Conservation (phyloP, 2,113 vertebrate genomes). For the Apeltes quadracus region DNA sequence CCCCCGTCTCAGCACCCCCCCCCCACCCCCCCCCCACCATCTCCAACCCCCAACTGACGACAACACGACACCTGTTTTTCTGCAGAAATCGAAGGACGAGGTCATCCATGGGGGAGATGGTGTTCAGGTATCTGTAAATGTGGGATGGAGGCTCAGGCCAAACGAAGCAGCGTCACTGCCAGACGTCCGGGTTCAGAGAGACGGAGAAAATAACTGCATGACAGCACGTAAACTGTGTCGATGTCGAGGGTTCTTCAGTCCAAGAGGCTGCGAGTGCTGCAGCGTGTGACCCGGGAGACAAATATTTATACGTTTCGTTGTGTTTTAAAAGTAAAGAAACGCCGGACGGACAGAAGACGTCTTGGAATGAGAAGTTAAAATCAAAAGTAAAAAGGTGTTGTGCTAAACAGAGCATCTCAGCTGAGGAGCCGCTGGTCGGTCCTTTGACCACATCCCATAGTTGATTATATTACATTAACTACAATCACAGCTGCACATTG, state of each 20-base stretch:
- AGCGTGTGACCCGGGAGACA: slow-evolving; percentile 37
- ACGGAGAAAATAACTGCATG: neutral
- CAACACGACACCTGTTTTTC: slow-evolving; percentile 33
- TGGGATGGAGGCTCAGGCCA: neutral
- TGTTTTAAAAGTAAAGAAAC: too few species aligned
- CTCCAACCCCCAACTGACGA: neutral
- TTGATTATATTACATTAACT: too few species aligned
- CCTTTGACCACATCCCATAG: too few species aligned
- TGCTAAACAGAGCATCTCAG: too few species aligned
- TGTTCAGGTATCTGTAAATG: slow-evolving; percentile 11
- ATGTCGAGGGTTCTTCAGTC: slow-evolving; percentile 49
- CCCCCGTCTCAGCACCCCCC: too few species aligned
- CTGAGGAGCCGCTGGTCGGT: too few species aligned
- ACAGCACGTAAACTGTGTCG: neutral
- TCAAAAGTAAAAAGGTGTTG: too few species aligned
- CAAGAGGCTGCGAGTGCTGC: slow-evolving; percentile 44
- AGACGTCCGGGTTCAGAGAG: slow-evolving; percentile 18
- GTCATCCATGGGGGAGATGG: slow-evolving; percentile 9
- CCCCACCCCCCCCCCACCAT: too few species aligned
- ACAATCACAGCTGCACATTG: too few species aligned
- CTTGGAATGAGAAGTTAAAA: too few species aligned
- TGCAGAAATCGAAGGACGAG: slow-evolving; percentile 28
- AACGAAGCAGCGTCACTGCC: neutral
- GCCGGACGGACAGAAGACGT: too few species aligned
- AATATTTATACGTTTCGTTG: too few species aligned